Base-by-base conservation (phyloP, 2,888 invertebrate species). In the Synergus umbraculus region DNA sequence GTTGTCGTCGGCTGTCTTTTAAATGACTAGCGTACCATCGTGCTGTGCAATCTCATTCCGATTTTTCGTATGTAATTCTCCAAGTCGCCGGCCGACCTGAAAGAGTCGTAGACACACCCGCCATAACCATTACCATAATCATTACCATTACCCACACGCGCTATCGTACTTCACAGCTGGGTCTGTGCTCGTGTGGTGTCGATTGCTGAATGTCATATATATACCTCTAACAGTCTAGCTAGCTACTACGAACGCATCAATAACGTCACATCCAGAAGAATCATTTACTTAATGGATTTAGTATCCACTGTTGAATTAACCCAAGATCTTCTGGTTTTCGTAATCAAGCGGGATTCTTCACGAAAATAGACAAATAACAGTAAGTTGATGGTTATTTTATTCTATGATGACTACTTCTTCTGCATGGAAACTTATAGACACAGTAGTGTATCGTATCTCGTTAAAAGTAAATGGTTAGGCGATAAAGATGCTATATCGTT, bases 61-160 rank as follows among this genome's bases (percentile, higher is more conserved):
- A 15, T 67, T 67, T 67, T 67, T 18, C 22, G 18, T 67, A 18
- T 44, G 44, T 29, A 46, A 22, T 18, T 18, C 22, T 67, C 22
- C 5, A 44, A 46, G 67, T 67, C 4, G 67, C 13, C 13, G 13
- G 13, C 12, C 13, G 12, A n/a, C 43, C 7, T 41, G 43, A 44
- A 43, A 66, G 44, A 66, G 66, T 66, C 66, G 44, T 66, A 66
- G 66, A 44, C 66, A 69, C 69, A 29, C 49, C 66, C 66, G 66
- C 66, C 10, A 66, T 66, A 66, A 82, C 76, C 79, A 77, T 81
- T 77, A 76, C 79, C 69, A 78, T 83, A 80, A 78, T 79, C 83
- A 80, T 83, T 81, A 80, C 63, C 79, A 54, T 83, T 79, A 81
- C 81, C 79, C 69, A 69, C 69, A 69, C 49, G 69, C 69, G 29